These are phyloP conservation scores for Thalassaphorura encarpata DNA, from an alignment of 1,140 invertebrate genomes.

Conservation along the genomic window DNA sequence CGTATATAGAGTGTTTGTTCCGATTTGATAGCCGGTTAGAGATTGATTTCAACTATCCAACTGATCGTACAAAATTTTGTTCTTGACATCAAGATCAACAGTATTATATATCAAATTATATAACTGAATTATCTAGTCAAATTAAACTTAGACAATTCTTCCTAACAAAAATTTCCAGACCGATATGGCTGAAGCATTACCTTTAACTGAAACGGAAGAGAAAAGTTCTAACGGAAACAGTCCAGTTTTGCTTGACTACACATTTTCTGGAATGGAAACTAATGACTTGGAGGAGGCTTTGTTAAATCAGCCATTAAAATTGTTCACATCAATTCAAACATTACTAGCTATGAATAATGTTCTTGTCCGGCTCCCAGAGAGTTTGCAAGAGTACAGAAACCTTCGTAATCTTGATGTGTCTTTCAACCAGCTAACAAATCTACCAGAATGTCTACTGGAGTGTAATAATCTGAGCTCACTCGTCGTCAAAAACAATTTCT, in stretches of 20 bases:
- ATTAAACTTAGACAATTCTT: no score
- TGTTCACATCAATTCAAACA: slow-evolving; percentile 23
- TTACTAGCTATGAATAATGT: slow-evolving; percentile 25
- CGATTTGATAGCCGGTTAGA: no score
- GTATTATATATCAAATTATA: no score
- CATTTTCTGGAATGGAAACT: slow-evolving; percentile 13
- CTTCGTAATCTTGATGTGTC: slow-evolving; percentile 67
- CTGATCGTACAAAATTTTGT: no score
- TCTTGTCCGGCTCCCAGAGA: slow-evolving; percentile 19
- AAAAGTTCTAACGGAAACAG: neutral
- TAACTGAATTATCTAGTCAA: no score
- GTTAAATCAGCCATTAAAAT: slow-evolving; percentile 25
- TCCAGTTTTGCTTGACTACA: slow-evolving; percentile 14
- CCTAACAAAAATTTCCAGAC: no score
- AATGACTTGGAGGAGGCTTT: slow-evolving; percentile 26
- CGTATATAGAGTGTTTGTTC: no score
- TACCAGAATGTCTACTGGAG: slow-evolving; percentile 62
- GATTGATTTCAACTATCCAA: no score
- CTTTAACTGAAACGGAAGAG: neutral
- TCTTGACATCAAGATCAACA: no score
- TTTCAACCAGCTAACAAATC: slow-evolving; percentile 62
- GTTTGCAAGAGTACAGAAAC: slow-evolving; percentile 40
- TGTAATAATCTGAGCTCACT: slow-evolving; percentile 60
- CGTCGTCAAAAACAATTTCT: slow-evolving; percentile 74
- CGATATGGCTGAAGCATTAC: neutral